Evolutionary conservation across 2,888 invertebrate species (phyloP).

Genomic region (Dendrolimus houi): DNA sequence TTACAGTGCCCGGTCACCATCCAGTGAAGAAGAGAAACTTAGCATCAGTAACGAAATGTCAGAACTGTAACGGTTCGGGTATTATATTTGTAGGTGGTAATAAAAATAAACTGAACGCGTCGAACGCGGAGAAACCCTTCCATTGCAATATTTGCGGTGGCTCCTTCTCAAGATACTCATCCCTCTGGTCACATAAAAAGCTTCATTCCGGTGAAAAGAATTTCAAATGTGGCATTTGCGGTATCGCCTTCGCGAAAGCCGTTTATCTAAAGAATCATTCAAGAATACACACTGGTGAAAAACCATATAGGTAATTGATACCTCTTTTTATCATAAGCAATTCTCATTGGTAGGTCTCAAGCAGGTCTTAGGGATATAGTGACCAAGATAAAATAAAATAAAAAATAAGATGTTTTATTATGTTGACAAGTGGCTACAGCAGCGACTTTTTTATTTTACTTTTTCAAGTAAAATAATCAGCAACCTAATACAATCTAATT

Average conservation of each 20-base stretch:
- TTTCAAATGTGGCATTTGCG: conserved; percentile 92
- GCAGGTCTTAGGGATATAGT: too few relatives aligned
- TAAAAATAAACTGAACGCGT: conserved; percentile 76
- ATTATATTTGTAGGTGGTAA: conserved; percentile 86
- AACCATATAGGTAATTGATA: conserved; percentile 55
- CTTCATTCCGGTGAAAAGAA: conserved; percentile 89
- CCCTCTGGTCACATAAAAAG: conserved; percentile 92
- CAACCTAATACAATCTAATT: too few relatives aligned
- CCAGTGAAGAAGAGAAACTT: conserved; percentile 90
- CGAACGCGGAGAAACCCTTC: conserved; percentile 86
- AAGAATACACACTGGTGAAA: conserved; percentile 88
- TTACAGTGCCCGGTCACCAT: conserved; percentile 78
- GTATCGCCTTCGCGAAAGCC: conserved; percentile 91
- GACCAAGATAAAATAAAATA: too few relatives aligned
- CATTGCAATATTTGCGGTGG: conserved; percentile 93
- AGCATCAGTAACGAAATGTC: conserved; percentile 90
- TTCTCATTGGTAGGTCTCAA: too few relatives aligned
- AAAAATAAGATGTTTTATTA: too few relatives aligned
- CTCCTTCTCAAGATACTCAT: conserved; percentile 89
- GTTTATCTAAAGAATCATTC: conserved; percentile 94
- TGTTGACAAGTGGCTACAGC: too few relatives aligned
- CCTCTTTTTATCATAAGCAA: too few relatives aligned
- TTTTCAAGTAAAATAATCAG: too few relatives aligned
- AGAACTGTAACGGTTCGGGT: conserved; percentile 92
- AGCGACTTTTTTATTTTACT: too few relatives aligned